phyloP scores from a whole-genome alignment of 2,113 vertebrate genomes.

The Saimiri boliviensis region DNA sequence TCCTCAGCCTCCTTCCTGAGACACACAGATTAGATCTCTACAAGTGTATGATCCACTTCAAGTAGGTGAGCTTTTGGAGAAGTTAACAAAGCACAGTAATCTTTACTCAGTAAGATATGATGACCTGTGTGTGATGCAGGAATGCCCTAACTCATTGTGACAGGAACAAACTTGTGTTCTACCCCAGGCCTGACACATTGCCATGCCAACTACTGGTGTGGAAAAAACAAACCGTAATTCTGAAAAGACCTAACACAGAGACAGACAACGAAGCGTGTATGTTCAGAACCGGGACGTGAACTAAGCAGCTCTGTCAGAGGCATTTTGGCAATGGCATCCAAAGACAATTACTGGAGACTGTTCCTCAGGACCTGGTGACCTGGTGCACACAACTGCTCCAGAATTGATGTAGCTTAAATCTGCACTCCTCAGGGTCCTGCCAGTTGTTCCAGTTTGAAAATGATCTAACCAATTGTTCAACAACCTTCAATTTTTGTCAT shows the following conservation, averaged over 20 bases:
- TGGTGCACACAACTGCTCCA: accelerated
- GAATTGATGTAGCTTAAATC: accelerated
- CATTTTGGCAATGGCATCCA: accelerated
- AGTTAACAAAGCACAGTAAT: neutral
- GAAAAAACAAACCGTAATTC: neutral
- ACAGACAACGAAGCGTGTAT: neutral
- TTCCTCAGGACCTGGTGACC: too few relatives aligned
- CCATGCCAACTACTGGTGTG: neutral
- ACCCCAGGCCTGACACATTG: accelerated
- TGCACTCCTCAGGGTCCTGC: accelerated
- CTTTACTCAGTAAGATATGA: neutral
- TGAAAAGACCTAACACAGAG: neutral
- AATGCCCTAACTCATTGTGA: neutral
- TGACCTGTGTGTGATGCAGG: neutral
- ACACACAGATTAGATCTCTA: neutral
- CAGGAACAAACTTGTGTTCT: too few relatives aligned
- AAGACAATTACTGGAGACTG: too few relatives aligned
- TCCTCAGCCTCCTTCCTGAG: neutral
- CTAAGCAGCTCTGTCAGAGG: accelerated
- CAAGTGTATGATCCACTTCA: neutral
- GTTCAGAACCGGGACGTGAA: neutral
- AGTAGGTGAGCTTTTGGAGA: neutral
- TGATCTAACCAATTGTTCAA: neutral
- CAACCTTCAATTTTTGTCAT: neutral
- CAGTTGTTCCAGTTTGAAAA: neutral